Conservation (phyloP, 2,888 invertebrate genomes). For the Cantharis flavilabris region DNA sequence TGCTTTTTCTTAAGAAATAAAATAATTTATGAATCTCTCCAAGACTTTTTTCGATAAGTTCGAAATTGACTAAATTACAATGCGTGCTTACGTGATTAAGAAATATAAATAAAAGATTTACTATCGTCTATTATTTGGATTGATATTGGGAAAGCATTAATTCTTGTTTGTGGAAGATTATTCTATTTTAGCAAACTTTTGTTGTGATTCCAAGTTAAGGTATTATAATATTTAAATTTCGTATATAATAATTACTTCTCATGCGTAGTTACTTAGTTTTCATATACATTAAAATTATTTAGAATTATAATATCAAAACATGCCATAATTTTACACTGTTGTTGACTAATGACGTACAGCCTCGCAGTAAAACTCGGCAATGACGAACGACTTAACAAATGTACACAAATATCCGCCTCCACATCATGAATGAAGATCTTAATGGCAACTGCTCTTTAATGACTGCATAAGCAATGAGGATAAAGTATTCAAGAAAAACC, state of each 20-base stretch:
- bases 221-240: neutral
- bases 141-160: neutral
- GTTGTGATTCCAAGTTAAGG: neutral
- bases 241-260: neutral
- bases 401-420: slow-evolving; percentile 24
- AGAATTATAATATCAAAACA: slow-evolving; percentile 18
- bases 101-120: neutral
- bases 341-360: slow-evolving; percentile 12
- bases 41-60: neutral
- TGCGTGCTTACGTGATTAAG: neutral
- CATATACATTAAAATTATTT: slow-evolving; percentile 6
- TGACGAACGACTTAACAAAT: slow-evolving; percentile 19
- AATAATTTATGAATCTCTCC: neutral
- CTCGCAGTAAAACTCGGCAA: slow-evolving; percentile 4
- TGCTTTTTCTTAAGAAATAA: neutral
- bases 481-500: slow-evolving; percentile 20
- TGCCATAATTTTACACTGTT: slow-evolving; percentile 7
- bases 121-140: neutral
- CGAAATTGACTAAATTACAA: neutral
- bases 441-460: slow-evolving; percentile 28
- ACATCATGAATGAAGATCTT: slow-evolving; percentile 23
- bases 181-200: neutral
- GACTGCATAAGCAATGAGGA: slow-evolving; percentile 28
- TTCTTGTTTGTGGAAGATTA: neutral
- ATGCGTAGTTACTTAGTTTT: slow-evolving; percentile 3